phyloP scores from a whole-genome alignment of 2,797 vertebrate species.

The Clarias fuscus region DNA sequence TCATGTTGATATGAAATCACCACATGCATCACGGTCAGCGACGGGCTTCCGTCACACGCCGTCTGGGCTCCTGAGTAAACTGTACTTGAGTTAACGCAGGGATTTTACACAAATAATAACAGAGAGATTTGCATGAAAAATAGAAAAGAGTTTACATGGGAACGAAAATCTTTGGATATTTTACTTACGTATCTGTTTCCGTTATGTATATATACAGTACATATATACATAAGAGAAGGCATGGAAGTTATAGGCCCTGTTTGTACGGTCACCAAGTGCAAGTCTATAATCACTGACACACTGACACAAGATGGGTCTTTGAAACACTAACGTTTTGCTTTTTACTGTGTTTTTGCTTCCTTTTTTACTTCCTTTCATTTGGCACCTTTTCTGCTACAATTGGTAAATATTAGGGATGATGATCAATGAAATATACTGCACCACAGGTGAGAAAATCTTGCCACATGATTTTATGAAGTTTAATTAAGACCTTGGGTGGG shows the following conservation, averaged over 20 bases:
- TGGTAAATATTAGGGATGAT: neutral
- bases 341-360: neutral
- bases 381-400: neutral
- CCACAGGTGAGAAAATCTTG: neutral
- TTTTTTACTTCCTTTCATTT: no score
- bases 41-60: conserved; percentile 19
- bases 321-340: neutral
- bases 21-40: conserved; percentile 31
- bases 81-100: neutral
- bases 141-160: neutral
- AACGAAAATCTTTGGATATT: neutral
- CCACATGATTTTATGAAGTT: neutral
- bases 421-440: neutral
- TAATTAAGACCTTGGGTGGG: neutral
- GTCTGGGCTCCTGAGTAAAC: conserved; percentile 23
- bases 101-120: conserved; percentile 26
- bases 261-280: neutral
- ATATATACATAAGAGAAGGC: no score
- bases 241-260: neutral
- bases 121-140: neutral
- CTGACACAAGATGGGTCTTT: neutral
- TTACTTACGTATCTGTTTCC: neutral
- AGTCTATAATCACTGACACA: neutral
- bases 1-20: conserved; percentile 49
- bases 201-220: no score